Evolutionary conservation across 1,140 invertebrate species (phyloP), one percentile per base, ranked within the genome.

Genomic region (Probaryconus sp.): DNA sequence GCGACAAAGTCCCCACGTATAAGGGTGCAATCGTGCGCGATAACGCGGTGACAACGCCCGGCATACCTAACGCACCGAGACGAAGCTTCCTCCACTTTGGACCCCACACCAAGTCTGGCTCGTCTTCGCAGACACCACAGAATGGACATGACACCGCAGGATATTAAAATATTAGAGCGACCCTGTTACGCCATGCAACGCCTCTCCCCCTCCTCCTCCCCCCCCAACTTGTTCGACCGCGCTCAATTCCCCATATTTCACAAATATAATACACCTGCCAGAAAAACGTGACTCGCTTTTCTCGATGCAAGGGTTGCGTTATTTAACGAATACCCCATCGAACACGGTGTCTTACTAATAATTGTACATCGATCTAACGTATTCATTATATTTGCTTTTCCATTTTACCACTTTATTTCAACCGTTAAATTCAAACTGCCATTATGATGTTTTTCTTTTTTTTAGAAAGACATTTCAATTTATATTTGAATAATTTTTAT

Each of bases 101-200:
- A 9, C 53, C 42, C 47, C 35, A 28, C 26, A 10, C 10, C 14
- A 10, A 16, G 28, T 53, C 26, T n/a, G n/a, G n/a, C n/a, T 47
- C 48, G 45, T 58, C 65, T 65, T 64, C 37, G 33, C 58, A 56
- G 60, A 58, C 50, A 53, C 30, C 45, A 13, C 45, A 55, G 60
- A 75, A 76, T 83, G 77, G 74, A 80, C 79, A 79, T 82, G 80
- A 83, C 80, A 78, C 69, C 72, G 78, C 78, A 82, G 78, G 80
- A 80, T 82, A 81, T 81, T 80, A 80, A 83, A 83, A 80, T 81
- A 80, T 82, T 79, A 77, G 30, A 63, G 43, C 58, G 30, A 60
- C 47, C 71, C 56, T 43, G 56, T 71, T 71, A 61, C 58, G 35
- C 50, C 58, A 17, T 24, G n/a, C 21, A 7, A 24, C 21, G 3